Evolutionary conservation across 2,797 vertebrate species (phyloP).

Genomic region (Carcharodon carcharias): DNA sequence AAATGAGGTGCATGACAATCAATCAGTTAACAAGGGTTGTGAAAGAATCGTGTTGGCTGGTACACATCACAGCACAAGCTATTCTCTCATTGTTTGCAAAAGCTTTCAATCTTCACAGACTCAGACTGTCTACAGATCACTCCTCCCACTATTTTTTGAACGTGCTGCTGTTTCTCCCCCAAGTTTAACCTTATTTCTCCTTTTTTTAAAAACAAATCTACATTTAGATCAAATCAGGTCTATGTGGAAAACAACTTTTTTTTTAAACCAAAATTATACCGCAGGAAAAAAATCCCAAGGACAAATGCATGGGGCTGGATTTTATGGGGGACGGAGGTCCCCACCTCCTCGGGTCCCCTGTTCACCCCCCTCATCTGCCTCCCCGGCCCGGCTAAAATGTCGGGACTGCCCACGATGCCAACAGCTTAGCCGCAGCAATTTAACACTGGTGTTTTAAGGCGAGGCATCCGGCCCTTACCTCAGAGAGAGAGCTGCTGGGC

Average conservation of each 20-base stretch:
- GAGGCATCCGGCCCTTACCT: too few relatives aligned
- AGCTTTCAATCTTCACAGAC: constrained; percentile 11
- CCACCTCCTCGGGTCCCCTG: too few relatives aligned
- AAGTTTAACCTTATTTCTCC: background rate
- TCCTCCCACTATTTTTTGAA: background rate
- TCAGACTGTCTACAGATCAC: background rate
- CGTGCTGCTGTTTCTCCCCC: background rate
- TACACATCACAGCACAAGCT: constrained; percentile 1
- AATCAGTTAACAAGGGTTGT: background rate
- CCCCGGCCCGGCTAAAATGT: too few relatives aligned
- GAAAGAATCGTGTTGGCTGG: background rate
- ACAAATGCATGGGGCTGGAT: background rate
- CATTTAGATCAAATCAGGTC: background rate
- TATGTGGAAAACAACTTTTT: too few relatives aligned
- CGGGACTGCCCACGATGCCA: too few relatives aligned
- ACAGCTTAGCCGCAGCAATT: too few relatives aligned
- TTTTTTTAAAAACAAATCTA: too few relatives aligned
- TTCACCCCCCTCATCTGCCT: too few relatives aligned
- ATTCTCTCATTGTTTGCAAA: background rate
- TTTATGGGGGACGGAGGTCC: too few relatives aligned
- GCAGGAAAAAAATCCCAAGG: background rate
- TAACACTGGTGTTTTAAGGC: too few relatives aligned
- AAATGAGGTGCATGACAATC: constrained; percentile 24
- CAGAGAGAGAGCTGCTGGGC: too few relatives aligned
- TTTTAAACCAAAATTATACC: background rate